phyloP scores from a whole-genome alignment of 2,888 invertebrate species.

The Urechis unicinctus region DNA sequence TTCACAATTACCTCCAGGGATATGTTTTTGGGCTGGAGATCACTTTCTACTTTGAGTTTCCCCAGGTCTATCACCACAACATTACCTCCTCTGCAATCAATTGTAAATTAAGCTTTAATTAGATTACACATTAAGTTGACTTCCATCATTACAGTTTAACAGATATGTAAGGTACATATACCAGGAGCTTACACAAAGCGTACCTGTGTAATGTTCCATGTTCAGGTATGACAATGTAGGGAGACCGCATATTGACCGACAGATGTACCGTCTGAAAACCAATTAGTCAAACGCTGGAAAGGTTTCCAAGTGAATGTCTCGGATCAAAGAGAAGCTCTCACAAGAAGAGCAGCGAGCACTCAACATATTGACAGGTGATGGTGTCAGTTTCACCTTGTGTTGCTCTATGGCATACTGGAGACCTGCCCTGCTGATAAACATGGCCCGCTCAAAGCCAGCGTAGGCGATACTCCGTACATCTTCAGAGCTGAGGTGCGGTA shows the following conservation, averaged over 20 bases:
- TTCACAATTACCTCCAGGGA: slow-evolving; percentile 56
- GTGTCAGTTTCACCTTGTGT: slow-evolving; percentile 55
- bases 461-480: slow-evolving; percentile 14
- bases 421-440: slow-evolving; percentile 50
- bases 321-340: too few relatives aligned
- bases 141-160: too few relatives aligned
- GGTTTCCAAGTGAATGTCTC: too few relatives aligned
- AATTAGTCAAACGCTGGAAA: too few relatives aligned
- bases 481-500: slow-evolving; percentile 14
- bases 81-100: slow-evolving; percentile 57
- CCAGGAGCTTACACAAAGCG: too few relatives aligned
- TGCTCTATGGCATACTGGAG: slow-evolving; percentile 56
- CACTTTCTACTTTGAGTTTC: slow-evolving; percentile 64
- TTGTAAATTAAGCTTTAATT: background rate
- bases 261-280: slow-evolving; percentile 58
- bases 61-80: slow-evolving; percentile 69
- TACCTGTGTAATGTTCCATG: slow-evolving; percentile 58
- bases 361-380: too few relatives aligned
- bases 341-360: too few relatives aligned
- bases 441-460: slow-evolving; percentile 48
- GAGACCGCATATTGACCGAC: slow-evolving; percentile 70
- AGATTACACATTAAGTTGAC: background rate
- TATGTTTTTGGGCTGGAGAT: slow-evolving; percentile 64
- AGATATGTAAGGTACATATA: too few relatives aligned
- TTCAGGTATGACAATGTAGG: slow-evolving; percentile 71